phyloP scores from a whole-genome alignment of 2,113 vertebrate genomes.

The Semnornis frantzii region DNA sequence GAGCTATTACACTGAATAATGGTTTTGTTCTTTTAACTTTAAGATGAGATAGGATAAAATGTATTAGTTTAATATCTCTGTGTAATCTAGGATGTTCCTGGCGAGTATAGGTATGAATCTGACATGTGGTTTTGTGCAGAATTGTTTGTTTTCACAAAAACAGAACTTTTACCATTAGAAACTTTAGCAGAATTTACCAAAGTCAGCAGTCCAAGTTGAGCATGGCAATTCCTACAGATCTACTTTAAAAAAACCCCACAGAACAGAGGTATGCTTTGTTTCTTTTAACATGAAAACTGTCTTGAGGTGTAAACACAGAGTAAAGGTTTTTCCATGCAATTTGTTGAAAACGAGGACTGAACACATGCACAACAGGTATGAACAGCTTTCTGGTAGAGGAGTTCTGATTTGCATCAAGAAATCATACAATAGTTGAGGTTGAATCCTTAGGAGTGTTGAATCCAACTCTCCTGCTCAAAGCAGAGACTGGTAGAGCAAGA shows the following conservation, averaged over 20 bases:
- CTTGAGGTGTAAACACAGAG: neutral
- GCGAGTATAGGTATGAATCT: neutral
- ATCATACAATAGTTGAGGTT: neutral
- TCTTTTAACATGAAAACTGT: neutral
- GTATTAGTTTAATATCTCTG: neutral
- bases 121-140: neutral
- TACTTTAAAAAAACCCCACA: neutral
- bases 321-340: neutral
- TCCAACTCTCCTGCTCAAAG: neutral
- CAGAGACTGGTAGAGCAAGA: neutral
- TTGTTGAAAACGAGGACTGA: neutral
- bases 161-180: neutral
- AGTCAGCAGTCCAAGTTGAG: neutral
- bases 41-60: neutral
- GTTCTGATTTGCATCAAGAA: neutral
- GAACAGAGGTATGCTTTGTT: neutral
- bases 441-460: neutral
- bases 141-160: neutral
- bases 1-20: neutral
- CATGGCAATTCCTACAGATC: neutral
- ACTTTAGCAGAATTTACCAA: neutral
- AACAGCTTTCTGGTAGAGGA: neutral
- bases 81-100: neutral
- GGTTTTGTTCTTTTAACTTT: neutral
- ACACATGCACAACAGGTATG: neutral